These are phyloP conservation scores for Drosophila tripunctata DNA, from an alignment of 2,888 invertebrate species.

Conservation along the genomic window DNA sequence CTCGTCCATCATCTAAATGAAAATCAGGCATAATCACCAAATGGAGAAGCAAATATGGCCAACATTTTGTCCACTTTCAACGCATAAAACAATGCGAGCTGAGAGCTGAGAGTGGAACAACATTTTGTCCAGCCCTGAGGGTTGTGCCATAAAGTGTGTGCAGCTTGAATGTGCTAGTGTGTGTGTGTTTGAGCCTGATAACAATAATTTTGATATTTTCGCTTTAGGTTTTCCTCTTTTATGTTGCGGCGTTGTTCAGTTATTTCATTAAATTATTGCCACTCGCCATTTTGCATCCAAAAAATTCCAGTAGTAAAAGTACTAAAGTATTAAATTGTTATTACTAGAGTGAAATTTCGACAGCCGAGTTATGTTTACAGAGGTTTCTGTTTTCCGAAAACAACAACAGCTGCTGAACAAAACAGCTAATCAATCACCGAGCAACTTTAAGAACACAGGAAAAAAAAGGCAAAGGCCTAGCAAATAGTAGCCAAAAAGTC, in stretches of 20 bases:
- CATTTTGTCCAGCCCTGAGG: constrained; percentile 4
- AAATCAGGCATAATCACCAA: constrained; percentile 72
- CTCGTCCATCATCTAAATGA: constrained; percentile 71
- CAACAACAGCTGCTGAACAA: constrained; percentile 27
- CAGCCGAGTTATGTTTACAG: background rate
- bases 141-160: constrained; percentile 3
- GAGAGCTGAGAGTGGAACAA: constrained; percentile 28
- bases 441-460: background rate
- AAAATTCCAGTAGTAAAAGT: no score
- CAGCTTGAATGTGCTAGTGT: background rate
- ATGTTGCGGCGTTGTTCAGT: constrained; percentile 40
- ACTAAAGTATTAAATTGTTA: constrained; percentile 1
- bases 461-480: constrained; percentile 45
- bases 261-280: constrained; percentile 56
- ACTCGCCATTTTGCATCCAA: no score
- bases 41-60: constrained; percentile 55
- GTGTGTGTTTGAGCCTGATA: constrained; percentile 50
- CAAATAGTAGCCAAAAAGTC: constrained; percentile 23
- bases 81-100: constrained; percentile 54
- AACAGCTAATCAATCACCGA: constrained; percentile 63
- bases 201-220: constrained; percentile 51
- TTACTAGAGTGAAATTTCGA: background rate
- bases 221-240: constrained; percentile 40
- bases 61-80: constrained; percentile 32
- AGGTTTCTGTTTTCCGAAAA: background rate